phyloP scores from a whole-genome alignment of 2,797 vertebrate species.

The Chelidonichthys spinosus region DNA sequence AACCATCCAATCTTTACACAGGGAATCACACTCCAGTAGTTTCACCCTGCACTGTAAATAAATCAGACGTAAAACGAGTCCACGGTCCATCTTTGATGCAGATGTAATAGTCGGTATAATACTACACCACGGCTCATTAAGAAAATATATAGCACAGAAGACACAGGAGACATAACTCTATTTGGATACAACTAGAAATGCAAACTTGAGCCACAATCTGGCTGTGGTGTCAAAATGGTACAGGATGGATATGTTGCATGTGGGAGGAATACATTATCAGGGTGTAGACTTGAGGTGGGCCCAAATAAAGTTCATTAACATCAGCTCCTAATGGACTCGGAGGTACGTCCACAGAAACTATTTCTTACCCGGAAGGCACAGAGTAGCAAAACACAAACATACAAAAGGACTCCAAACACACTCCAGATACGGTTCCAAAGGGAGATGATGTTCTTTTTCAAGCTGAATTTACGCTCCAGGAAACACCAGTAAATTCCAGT shows the following conservation, averaged over 20 bases:
- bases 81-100: neutral
- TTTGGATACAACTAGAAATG: neutral
- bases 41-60: neutral
- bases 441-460: constrained; percentile 39
- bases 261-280: constrained; percentile 21
- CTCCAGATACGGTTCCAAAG: constrained; percentile 27
- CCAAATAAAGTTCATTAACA: constrained; percentile 34
- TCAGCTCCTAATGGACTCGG: constrained; percentile 35
- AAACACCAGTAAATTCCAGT: constrained; percentile 34
- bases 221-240: neutral
- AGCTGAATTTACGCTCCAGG: constrained; percentile 38
- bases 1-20: neutral
- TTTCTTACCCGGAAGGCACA: constrained; percentile 6
- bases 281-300: neutral
- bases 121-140: neutral
- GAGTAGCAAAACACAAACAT: constrained; percentile 37
- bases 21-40: neutral
- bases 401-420: constrained; percentile 17
- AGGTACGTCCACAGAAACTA: constrained; percentile 23
- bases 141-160: neutral
- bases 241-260: constrained; percentile 1
- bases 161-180: neutral
- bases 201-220: neutral
- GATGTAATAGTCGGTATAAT: neutral
- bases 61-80: neutral